These are phyloP conservation scores for Tringa solitaria DNA, from an alignment of 2,113 vertebrate species.

Conservation along the genomic window DNA sequence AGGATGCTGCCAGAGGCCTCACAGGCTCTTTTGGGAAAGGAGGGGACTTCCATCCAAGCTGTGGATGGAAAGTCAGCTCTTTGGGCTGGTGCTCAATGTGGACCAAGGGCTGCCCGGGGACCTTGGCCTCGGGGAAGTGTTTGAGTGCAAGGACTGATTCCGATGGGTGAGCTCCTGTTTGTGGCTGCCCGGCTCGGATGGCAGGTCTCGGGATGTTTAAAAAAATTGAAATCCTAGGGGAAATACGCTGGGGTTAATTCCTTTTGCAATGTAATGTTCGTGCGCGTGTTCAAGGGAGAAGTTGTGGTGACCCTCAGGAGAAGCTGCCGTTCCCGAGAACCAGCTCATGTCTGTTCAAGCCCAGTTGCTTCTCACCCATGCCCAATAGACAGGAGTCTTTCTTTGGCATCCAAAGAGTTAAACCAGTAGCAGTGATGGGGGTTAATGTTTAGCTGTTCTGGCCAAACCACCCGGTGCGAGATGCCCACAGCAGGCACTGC, in stretches of 20 bases:
- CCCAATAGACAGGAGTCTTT: rapidly evolving
- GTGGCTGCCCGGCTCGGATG: not conserved
- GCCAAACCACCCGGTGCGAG: not conserved
- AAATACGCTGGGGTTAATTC: not conserved
- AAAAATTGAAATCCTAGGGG: not conserved
- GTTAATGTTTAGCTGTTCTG: not conserved
- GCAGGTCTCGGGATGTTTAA: not conserved
- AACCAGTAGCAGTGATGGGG: not conserved
- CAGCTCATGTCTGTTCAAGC: not conserved
- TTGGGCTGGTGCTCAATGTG: not conserved
- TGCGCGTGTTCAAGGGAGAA: not conserved
- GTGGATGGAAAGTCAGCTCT: not conserved
- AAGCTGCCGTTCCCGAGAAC: not conserved
- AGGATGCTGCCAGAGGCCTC: not conserved
- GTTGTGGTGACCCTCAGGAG: not conserved
- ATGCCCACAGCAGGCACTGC: not conserved
- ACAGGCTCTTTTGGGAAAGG: not conserved
- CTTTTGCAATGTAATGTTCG: rapidly evolving
- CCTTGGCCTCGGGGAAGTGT: too few relatives aligned
- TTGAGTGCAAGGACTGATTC: not conserved
- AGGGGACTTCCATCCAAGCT: not conserved
- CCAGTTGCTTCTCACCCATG: not conserved
- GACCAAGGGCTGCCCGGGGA: not conserved
- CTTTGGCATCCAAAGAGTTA: not conserved
- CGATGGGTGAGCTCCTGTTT: not conserved